A percentile compares a stretch with the other conserved stretches of the same genome.
These are phyloP conservation scores for Thunnus maccoyii DNA, from an alignment of 2,113 vertebrate genomes.

Conservation along the genomic window DNA sequence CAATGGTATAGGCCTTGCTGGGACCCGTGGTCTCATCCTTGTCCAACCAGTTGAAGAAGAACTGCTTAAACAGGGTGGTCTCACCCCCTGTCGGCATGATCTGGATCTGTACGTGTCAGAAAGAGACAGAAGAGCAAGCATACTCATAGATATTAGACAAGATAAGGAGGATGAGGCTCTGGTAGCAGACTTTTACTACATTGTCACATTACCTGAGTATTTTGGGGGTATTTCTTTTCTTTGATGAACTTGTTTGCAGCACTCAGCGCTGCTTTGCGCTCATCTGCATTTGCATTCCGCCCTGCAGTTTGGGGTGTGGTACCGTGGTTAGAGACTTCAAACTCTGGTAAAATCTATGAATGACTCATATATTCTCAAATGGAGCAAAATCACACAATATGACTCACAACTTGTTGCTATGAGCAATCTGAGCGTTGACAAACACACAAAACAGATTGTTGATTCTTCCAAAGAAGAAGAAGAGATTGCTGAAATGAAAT, in stretches of 20 bases:
- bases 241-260: conserved; percentile 76
- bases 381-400: not conserved
- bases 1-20: conserved; percentile 65
- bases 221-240: conserved; percentile 74
- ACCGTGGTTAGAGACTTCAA: conserved; percentile 5
- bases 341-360: not conserved
- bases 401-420: not conserved
- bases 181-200: not conserved
- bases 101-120: conserved; percentile 71
- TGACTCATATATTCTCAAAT: not conserved
- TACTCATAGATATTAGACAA: not conserved
- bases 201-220: conserved; percentile 74
- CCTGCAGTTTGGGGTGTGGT: conserved; percentile 59
- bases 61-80: conserved; percentile 83
- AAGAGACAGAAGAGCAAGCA: not conserved
- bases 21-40: conserved; percentile 78
- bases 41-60: conserved; percentile 85
- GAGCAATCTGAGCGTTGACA: not conserved
- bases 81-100: conserved; percentile 80
- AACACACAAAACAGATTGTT: not conserved
- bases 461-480: not conserved
- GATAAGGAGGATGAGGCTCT: not conserved
- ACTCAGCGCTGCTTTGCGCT: conserved; percentile 75
- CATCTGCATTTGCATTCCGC: conserved; percentile 58
- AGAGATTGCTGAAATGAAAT: not conserved